A percentile compares a stretch with the other conserved stretches of the same genome.
These are phyloP conservation scores for Choreutis nemorana DNA, from an alignment of 2,888 invertebrate genomes.

Conservation along the genomic window DNA sequence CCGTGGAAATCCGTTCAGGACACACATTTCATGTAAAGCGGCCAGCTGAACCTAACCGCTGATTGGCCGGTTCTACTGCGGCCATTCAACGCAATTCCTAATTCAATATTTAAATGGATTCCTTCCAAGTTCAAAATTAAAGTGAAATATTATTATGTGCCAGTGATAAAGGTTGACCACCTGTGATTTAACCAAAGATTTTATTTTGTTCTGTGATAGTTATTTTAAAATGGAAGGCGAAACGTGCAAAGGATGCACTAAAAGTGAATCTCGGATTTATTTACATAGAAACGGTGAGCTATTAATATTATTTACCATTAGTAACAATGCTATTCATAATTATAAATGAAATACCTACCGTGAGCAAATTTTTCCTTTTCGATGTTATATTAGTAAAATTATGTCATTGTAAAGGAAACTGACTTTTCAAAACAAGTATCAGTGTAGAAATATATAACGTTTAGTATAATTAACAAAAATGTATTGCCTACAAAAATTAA, in stretches of 20 bases:
- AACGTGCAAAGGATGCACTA: slow-evolving; percentile 37
- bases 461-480: too few species aligned
- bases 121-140: slow-evolving; percentile 14
- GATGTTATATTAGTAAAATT: too few species aligned
- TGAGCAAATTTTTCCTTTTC: too few species aligned
- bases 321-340: slow-evolving; percentile 4
- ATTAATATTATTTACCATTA: slow-evolving; percentile 7
- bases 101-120: slow-evolving; percentile 8
- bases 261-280: slow-evolving; percentile 25
- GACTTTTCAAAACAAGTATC: too few species aligned
- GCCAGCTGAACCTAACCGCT: slow-evolving; percentile 51
- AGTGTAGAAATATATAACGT: too few species aligned
- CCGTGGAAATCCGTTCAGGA: slow-evolving; percentile 59
- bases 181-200: slow-evolving; percentile 20
- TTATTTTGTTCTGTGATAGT: slow-evolving; percentile 42
- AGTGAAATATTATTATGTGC: slow-evolving; percentile 22
- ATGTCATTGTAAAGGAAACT: too few species aligned
- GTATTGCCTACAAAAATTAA: too few species aligned
- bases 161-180: slow-evolving; percentile 18
- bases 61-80: too few species aligned
- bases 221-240: too few species aligned
- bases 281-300: slow-evolving; percentile 34
- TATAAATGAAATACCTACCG: too few species aligned
- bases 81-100: slow-evolving; percentile 11
- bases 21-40: slow-evolving; percentile 56